These are phyloP conservation scores for Isaurus tuberculatus DNA, from an alignment of 92 coral and sea anemone species.

Conservation along the genomic window DNA sequence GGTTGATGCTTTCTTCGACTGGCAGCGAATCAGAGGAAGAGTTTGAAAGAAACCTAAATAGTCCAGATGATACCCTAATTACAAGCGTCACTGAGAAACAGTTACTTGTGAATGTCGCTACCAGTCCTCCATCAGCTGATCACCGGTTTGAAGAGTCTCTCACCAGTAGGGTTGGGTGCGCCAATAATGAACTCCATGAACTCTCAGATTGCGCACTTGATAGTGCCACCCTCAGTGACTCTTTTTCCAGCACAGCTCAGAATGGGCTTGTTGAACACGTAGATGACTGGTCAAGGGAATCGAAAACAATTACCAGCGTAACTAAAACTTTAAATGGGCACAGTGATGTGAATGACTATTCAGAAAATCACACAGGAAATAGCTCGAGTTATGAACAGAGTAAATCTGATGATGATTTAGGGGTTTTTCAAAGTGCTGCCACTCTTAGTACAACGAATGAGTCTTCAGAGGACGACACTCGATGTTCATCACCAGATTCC, in stretches of 20 bases:
- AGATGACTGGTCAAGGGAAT: not conserved
- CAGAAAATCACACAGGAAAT: not conserved
- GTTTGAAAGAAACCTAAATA: constrained; percentile 9
- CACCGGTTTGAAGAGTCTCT: not conserved
- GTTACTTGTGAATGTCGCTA: constrained; percentile 41
- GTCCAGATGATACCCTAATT: not conserved
- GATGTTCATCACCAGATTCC: constrained; percentile 24
- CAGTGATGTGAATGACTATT: not conserved
- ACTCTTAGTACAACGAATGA: not conserved
- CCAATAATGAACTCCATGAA: not conserved
- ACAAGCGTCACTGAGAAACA: not conserved
- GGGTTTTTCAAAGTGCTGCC: not conserved
- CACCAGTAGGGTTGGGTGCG: not conserved
- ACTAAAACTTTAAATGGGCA: not conserved
- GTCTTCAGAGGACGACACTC: not conserved
- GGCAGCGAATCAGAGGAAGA: constrained; percentile 41
- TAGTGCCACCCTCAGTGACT: not conserved
- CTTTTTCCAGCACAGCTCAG: not conserved
- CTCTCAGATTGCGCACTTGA: not conserved
- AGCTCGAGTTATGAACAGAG: not conserved
- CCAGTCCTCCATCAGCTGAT: constrained; percentile 7
- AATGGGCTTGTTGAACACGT: not conserved
- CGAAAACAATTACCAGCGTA: not conserved
- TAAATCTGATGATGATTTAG: not conserved
- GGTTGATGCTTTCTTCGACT: constrained; percentile 24